Conservation (phyloP, 2,113 vertebrate genomes). For the Sus scrofa region T2T-Sscrofa CM000826.6:102839501-102840000, state of each 20-base stretch:
- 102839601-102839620: neutral
- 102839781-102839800: neutral
- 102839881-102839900: neutral
- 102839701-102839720: neutral
- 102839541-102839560: conserved; percentile 58
- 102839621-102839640: conserved; percentile 50
- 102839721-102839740: neutral
- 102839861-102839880: neutral
- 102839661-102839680: neutral
- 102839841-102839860: neutral
- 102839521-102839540: conserved; percentile 70
- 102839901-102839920: conserved; percentile 57
- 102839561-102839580: neutral
- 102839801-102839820: neutral
- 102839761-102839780: neutral
- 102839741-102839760: neutral
- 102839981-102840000: neutral
- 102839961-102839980: conserved; percentile 23
- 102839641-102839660: neutral
- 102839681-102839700: neutral
- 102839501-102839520: conserved; percentile 57
- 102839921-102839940: neutral
- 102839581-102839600: conserved; percentile 57
- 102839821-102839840: neutral
- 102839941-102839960: neutral